These are phyloP conservation scores for Trinorchestia longiramus DNA, from an alignment of 1,140 invertebrate species.

Conservation along the genomic window DNA sequence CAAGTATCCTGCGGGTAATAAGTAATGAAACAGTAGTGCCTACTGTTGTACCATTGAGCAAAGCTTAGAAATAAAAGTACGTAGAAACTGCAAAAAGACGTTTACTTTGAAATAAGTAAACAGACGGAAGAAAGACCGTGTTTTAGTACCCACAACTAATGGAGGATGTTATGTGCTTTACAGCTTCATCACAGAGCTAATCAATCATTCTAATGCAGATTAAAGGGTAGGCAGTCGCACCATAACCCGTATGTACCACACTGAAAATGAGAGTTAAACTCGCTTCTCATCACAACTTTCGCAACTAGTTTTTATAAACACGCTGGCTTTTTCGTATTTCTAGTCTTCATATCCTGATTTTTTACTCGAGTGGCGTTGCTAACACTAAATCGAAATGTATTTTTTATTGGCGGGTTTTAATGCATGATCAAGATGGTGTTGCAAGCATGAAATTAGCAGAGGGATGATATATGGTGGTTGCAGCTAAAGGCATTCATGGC, in stretches of 20 bases:
- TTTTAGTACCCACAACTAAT: neutral
- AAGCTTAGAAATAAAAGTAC: too few species aligned
- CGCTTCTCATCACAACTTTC: neutral
- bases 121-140: neutral
- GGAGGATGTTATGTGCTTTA: neutral
- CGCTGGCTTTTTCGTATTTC: neutral
- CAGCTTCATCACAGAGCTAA: neutral
- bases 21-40: too few species aligned
- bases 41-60: too few species aligned
- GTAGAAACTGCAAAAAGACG: too few species aligned
- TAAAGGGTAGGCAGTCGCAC: neutral
- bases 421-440: neutral
- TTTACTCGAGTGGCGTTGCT: neutral
- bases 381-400: neutral
- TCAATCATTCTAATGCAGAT: neutral
- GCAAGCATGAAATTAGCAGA: neutral
- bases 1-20: too few species aligned
- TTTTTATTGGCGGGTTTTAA: neutral
- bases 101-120: too few species aligned
- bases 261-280: neutral
- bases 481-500: neutral
- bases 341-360: neutral
- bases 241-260: neutral
- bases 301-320: neutral
- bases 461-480: neutral